Base-by-base conservation (phyloP, 1,140 invertebrate genomes). In the Drosophila santomea region DNA sequence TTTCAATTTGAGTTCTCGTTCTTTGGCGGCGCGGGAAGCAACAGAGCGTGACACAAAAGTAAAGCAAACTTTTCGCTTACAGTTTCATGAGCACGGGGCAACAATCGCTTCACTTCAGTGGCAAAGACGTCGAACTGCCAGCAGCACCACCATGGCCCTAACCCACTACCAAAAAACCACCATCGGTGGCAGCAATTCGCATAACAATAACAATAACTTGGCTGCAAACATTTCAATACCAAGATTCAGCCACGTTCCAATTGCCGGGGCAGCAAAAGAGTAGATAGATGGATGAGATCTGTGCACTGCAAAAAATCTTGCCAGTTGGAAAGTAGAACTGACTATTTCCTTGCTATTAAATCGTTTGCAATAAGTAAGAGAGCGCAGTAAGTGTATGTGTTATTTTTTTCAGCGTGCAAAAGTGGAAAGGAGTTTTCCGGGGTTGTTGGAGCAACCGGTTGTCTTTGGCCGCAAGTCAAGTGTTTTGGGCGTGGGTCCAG, bases 201-300 rank as follows among this genome's bases (percentile, higher is more conserved):
- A 88, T 88, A 88, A 88, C 84, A 88, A 89, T 88, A 88, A 88
- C 84, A 88, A 88, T 88, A 88, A 89, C 84, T 88, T 88, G 72
- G 59, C 60, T 77, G 84, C 84, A 89, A 89, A 89, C 84, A 88
- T 88, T 88, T 88, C 84, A 88, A 88, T 88, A 77, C 60, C 72
- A 71, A 83, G 79, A 67, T 60, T 76, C 85, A 69, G 73, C 84
- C 83, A 80, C 85, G 85, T 90, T 84, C 60, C 84, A 78, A 89
- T 89, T 89, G 84, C 57, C 38, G 59, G 59, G 73, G 62, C 62
- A 62, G 44, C 36, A 38, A 56, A 74, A 54, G 62, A 66, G 68
- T 71, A 86, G 64, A 82, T 73, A 78, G 75, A 69, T 76, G 67
- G 54, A 50, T 63, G 76, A 54, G 51, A 45, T 58, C 58, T 47